Base-by-base conservation (phyloP, 1,140 invertebrate genomes). In the Diploscapter pachys region DNA sequence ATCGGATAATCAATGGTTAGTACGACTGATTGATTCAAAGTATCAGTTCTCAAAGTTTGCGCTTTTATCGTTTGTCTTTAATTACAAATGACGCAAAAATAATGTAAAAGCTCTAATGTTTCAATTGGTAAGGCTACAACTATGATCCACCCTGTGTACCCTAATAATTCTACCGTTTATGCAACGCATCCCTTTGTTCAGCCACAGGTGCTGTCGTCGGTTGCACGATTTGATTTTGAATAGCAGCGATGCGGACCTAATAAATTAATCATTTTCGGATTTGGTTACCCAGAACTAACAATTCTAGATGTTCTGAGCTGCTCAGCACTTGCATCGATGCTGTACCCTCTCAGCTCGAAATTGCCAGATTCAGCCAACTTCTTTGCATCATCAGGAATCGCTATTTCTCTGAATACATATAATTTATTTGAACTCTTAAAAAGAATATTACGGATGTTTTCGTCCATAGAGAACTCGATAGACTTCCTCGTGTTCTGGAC, bases 181-280 rank as follows among this genome's bases (percentile, higher is more conserved):
- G 91, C 70, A 98, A 89, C 31, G 91, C 92, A 76, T 91, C 88
- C 79, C 92, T 89, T 88, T 98, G 95, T 61, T 91, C 89, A n/a
- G 86, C 81, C 69, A 98, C 87, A 3, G 92, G 90, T 3, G 89
- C 90, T 62, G 89, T 90, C 4, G 95, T 94, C 3, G 91, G 89
- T 54, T 91, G 73, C 0, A 91, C 92, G 65, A 97, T 93, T 63
- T 90, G 88, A 87, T 98, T 91, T 87, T 99, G 96, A 78, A 98
- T 91, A 54, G 93, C 86, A 8, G 92, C 96, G 57, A 97, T 89
- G 49, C 91, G 86, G 2, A 97, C 92, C 55, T 75, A 8, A 3
- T 55, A 61, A 50, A 50, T 72, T 67, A 65, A 31, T 71, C 69
- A 48, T 31, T 70, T 59, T 59, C 53, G 5, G 5, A 11, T 3